phyloP scores from a whole-genome alignment of 2,113 vertebrate genomes.

The Dicaeum eximium region DNA sequence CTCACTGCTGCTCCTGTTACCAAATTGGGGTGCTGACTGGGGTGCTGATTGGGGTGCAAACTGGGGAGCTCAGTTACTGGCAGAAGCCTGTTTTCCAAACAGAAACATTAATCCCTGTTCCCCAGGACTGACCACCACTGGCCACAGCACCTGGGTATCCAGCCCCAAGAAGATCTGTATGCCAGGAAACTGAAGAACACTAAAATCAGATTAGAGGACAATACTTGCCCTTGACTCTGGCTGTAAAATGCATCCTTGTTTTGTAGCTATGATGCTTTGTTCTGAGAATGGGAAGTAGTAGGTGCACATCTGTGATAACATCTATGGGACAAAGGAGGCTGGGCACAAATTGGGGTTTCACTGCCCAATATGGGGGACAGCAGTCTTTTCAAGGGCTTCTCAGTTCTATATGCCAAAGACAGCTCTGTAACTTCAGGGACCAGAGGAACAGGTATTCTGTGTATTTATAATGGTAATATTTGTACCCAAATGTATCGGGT shows the following conservation, averaged over 20 bases:
- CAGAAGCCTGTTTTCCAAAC: not conserved
- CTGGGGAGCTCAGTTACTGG: not conserved
- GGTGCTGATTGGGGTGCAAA: too few species aligned
- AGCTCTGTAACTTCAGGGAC: not conserved
- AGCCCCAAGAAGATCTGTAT: not conserved
- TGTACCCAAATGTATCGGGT: not conserved
- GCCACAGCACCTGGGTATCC: accelerated
- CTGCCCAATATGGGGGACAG: not conserved
- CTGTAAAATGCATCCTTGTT: not conserved
- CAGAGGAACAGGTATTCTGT: not conserved
- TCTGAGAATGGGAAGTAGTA: not conserved
- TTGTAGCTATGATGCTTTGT: not conserved
- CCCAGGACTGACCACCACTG: too few species aligned
- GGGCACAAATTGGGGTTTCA: not conserved
- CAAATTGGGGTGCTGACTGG: accelerated
- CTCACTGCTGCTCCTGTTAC: accelerated
- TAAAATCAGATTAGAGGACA: not conserved
- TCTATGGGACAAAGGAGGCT: not conserved
- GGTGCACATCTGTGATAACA: not conserved
- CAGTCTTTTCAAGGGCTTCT: not conserved
- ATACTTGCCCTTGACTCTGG: not conserved
- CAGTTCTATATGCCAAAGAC: not conserved
- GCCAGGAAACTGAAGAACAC: not conserved
- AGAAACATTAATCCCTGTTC: not conserved
- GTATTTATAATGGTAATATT: not conserved